A percentile compares a stretch with the other conserved stretches of the same genome.
These are phyloP conservation scores for Nymphalis io DNA, from an alignment of 1,140 invertebrate species.

Conservation along the genomic window DNA sequence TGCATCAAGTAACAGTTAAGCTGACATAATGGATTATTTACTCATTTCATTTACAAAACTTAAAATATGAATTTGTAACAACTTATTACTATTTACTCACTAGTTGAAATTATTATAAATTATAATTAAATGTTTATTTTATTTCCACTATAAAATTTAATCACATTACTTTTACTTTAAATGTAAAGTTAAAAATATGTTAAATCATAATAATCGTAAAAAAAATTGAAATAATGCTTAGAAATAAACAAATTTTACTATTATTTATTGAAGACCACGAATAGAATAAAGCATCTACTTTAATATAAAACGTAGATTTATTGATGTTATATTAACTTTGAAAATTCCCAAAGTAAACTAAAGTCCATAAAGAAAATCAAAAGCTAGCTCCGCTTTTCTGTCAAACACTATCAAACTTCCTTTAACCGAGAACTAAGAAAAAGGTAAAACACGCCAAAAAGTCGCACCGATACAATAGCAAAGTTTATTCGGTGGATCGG, in stretches of 20 bases:
- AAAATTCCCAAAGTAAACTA: slow-evolving; percentile 12
- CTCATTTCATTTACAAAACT: too few relatives aligned
- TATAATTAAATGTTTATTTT: too few relatives aligned
- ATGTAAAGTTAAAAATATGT: too few relatives aligned
- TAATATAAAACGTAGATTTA: slow-evolving; percentile 3
- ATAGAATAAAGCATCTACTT: slow-evolving; percentile 6
- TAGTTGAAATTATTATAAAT: too few relatives aligned
- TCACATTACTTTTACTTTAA: too few relatives aligned
- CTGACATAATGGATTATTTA: too few relatives aligned
- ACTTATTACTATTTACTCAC: too few relatives aligned
- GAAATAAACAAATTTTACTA: background rate
- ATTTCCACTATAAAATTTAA: too few relatives aligned
- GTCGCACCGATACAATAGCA: slow-evolving; percentile 68
- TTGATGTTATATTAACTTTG: slow-evolving; percentile 9
- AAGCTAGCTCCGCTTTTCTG: slow-evolving; percentile 32
- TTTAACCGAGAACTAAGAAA: slow-evolving; percentile 65
- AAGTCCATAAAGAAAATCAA: slow-evolving; percentile 19
- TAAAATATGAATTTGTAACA: too few relatives aligned
- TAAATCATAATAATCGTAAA: too few relatives aligned
- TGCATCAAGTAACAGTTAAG: too few relatives aligned
- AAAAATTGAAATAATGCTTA: background rate
- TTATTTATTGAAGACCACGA: background rate
- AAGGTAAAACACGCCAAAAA: slow-evolving; percentile 70
- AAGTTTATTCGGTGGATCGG: slow-evolving; percentile 73
- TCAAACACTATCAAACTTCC: slow-evolving; percentile 71